These are phyloP conservation scores for Mareca penelope DNA, from an alignment of 2,797 vertebrate species.

Conservation along the genomic window DNA sequence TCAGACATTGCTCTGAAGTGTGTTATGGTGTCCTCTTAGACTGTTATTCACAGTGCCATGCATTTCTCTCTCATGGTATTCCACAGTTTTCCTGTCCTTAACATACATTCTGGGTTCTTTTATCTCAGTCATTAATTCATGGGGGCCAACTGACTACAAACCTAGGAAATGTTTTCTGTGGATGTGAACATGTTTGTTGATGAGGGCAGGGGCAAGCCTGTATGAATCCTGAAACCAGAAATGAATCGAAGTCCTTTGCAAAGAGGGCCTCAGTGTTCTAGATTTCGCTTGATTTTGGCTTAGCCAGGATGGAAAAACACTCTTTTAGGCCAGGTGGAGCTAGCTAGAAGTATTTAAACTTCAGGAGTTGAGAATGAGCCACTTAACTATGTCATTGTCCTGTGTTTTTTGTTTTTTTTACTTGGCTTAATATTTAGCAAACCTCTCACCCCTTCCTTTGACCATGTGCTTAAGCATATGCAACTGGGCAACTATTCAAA, in stretches of 20 bases:
- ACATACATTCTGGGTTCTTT: neutral
- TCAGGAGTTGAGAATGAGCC: neutral
- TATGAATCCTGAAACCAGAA: neutral
- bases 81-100: neutral
- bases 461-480: constrained; percentile 49
- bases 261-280: neutral
- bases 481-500: constrained; percentile 25
- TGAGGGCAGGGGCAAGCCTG: neutral
- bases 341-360: neutral
- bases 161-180: neutral
- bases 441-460: constrained; percentile 22
- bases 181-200: neutral
- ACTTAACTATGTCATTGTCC: neutral
- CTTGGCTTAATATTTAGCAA: neutral
- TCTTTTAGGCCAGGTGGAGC: neutral
- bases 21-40: neutral
- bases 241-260: neutral
- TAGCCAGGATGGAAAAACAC: neutral
- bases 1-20: neutral
- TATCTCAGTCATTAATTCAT: neutral
- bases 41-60: neutral
- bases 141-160: neutral
- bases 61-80: neutral
- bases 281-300: neutral
- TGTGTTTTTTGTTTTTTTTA: neutral